Evolutionary conservation across 2,797 vertebrate species (phyloP), one percentile per base, ranked within the genome.

Genomic region (Remorina albescens): DNA sequence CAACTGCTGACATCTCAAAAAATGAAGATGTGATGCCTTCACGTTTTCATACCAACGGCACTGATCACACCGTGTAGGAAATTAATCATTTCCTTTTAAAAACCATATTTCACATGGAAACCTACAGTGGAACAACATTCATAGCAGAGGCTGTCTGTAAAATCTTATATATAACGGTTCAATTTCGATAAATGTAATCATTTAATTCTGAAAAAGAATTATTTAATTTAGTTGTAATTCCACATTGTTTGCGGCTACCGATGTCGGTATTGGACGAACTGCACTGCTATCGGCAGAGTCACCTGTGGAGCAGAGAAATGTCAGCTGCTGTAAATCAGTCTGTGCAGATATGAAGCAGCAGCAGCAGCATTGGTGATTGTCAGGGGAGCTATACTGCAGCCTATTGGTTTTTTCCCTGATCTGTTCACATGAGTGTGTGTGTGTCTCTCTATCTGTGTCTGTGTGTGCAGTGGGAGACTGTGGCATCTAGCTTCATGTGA

Each of bases 351-450:
- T 47, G 71, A 86, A 67, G 76, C 77, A 21, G 65, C 50, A 66
- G 76, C 76, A 21, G 56, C 46, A 16, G 81, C 37, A 0, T 30
- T 1, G 30, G 71, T 18, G 69, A 62, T 59, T 47, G 57, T 77
- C 82, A 15, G 37, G 87, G 80, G 82, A 62, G 73, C 67, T 47
- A 7, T 69, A 7, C 61, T 58, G 77, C 71, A 64, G 77, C 67
- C 89, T 86, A 89, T 86, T 87, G 87, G 76, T 84, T 84, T 87
- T 71, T 65, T 62, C 39, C 2, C 65, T 59, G 72, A 80, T 69
- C 25, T 25, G 56, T 41, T 69, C 76, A n/a, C 41, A 19, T 60
- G 69, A 53, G 69, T 60, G 62, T 25, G 41, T 28, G 37, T 26
- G 28, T 15, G 23, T n/a, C n/a, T n/a, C n/a, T n/a, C n/a, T 37